phyloP scores from a whole-genome alignment of 2,797 vertebrate species.

The Australoheros facetus region DNA sequence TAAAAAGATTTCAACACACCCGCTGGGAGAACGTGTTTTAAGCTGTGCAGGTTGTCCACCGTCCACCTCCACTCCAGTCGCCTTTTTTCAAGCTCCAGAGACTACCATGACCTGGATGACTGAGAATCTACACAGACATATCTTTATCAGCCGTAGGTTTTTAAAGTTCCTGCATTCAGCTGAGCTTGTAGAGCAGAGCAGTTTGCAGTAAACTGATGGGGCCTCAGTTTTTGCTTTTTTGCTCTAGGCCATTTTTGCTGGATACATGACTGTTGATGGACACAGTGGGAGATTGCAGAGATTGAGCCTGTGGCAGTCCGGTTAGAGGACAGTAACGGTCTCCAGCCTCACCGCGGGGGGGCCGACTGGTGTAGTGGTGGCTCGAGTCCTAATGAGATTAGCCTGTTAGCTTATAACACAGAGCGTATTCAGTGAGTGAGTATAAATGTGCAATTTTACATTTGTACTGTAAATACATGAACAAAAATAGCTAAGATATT shows the following conservation, averaged over 20 bases:
- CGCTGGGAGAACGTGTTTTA: too few species aligned
- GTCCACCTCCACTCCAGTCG: too few species aligned
- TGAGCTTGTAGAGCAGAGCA: background rate
- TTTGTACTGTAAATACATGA: background rate
- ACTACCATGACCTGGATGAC: too few species aligned
- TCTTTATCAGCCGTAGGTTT: background rate
- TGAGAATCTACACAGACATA: too few species aligned
- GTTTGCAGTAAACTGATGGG: background rate
- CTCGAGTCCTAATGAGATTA: background rate
- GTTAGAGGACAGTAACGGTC: background rate
- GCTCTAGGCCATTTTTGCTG: constrained; percentile 25
- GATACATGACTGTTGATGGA: constrained; percentile 48
- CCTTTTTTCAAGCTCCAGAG: too few species aligned
- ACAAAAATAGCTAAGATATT: background rate
- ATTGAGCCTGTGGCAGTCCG: constrained; percentile 30
- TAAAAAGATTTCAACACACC: background rate
- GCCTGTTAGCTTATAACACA: background rate
- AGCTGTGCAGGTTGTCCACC: too few species aligned
- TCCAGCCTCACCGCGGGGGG: background rate
- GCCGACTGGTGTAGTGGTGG: background rate
- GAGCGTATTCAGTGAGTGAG: background rate
- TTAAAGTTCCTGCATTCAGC: background rate
- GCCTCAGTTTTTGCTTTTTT: background rate
- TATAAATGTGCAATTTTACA: background rate
- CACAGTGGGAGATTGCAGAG: constrained; percentile 38